Base-by-base conservation (phyloP, 2,888 invertebrate species). In the Epistrophe grossulariae region DNA sequence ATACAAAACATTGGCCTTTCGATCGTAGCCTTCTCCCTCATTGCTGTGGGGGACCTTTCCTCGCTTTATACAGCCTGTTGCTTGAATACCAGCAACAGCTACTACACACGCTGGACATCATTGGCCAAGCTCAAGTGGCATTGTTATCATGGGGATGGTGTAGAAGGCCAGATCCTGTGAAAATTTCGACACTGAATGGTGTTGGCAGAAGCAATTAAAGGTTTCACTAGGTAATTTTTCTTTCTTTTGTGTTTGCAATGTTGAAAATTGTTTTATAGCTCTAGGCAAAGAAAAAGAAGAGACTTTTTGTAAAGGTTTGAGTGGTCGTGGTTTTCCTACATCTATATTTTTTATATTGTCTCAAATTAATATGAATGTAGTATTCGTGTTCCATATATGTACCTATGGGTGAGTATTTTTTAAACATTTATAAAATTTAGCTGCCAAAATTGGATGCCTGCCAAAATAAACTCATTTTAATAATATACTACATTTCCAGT, bases 11-110 rank as follows among this genome's bases (percentile, higher is more conserved):
- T 76, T 43, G 10, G 15, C 24, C 9, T 50, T 55, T 43, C 40
- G 13, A 40, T n/a, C 1, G 66, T 4, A 50, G 17, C n/a, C 24
- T 24, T 19, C 31, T 10, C 48, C 35, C 31, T 13, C 15, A 43
- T 72, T 43, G 17, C 3, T 68, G 17, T 15, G 38, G 13, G 11
- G 31, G 10, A 28, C 10, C 24, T 40, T 45, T 43, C 40, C 48
- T 71, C 6, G 10, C n/a, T 62, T 78, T 11, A 28, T 28, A 7
- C n/a, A n/a, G 79, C 84, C 80, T 79, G 79, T 84, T 79, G 84
- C 84, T 24, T 72, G 79, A 71, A 71, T 70, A 50, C 1, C 38
- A 50, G 38, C 52, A 64, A 45, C 60, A 60, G 38, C 64, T 52
- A 2, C 13, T 17, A 35, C 2, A 35, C 31, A 38, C 24, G 15